A percentile compares a stretch with the other conserved stretches of the same genome.
Conservation (phyloP, 2,113 vertebrate genomes). For the Dipodomys merriami region DNA sequence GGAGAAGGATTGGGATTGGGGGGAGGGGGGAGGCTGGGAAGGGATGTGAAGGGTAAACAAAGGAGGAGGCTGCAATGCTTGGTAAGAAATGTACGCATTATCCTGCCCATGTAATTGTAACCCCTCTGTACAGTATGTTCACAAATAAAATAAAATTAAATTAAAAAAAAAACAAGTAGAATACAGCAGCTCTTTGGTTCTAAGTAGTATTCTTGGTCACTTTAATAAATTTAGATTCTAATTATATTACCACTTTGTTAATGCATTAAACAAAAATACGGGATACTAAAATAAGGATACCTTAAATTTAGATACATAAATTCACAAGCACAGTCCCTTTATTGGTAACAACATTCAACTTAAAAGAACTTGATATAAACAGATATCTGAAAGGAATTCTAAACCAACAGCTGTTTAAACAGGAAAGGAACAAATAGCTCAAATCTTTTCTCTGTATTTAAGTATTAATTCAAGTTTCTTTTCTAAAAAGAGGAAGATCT, state of each 20-base stretch:
- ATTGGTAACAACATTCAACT: background rate
- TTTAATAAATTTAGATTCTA: background rate
- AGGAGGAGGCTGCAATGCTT: too few species aligned
- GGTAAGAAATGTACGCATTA: too few species aligned
- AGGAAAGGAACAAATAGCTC: slow-evolving; percentile 5
- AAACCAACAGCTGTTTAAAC: slow-evolving; percentile 29
- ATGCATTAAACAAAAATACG: background rate
- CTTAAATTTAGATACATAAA: slow-evolving; percentile 1
- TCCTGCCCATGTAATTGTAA: too few species aligned
- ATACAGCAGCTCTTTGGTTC: background rate
- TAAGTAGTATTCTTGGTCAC: background rate
- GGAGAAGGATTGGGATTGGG: too few species aligned
- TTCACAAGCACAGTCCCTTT: background rate
- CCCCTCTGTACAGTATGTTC: too few species aligned
- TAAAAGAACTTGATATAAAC: slow-evolving; percentile 47
- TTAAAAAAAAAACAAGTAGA: too few species aligned
- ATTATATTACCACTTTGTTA: background rate
- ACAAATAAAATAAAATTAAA: too few species aligned
- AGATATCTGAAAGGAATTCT: slow-evolving; percentile 48
- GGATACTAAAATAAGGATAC: background rate
- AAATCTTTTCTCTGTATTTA: slow-evolving; percentile 16
- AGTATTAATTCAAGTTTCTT: slow-evolving; percentile 64
- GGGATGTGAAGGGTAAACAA: too few species aligned
- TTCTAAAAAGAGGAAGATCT: slow-evolving; percentile 43
- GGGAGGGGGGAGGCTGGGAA: too few species aligned